These are phyloP conservation scores for Batillaria attramentaria DNA, from an alignment of 1,140 invertebrate genomes.

Conservation along the genomic window DNA sequence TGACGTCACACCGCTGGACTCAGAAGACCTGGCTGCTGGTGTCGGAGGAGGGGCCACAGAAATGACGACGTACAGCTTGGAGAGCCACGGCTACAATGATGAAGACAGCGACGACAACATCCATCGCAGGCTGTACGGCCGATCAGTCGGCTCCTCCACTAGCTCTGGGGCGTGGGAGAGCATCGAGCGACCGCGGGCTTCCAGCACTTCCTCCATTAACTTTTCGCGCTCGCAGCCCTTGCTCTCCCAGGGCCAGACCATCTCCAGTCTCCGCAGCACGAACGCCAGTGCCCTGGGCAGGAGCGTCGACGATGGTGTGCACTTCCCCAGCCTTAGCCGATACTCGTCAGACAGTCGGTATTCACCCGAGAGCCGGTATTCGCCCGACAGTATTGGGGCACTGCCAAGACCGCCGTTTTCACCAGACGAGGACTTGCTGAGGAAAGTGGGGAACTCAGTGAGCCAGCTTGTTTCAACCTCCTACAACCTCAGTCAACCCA, in stretches of 20 bases:
- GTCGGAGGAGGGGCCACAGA: conserved; percentile 35
- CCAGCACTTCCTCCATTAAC: background rate
- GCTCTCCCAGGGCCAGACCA: background rate
- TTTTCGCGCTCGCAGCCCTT: background rate
- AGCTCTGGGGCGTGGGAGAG: background rate
- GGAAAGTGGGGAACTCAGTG: conserved; percentile 54
- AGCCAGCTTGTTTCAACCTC: conserved; percentile 34
- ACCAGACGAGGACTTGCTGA: conserved; percentile 46
- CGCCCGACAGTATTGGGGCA: conserved; percentile 12
- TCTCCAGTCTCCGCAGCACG: too few relatives aligned
- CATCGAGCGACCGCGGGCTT: background rate
- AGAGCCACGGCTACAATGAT: conserved; percentile 22
- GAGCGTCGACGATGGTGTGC: background rate
- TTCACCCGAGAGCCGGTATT: too few relatives aligned
- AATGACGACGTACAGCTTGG: conserved; percentile 48
- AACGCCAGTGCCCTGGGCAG: background rate
- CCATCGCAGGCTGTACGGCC: background rate
- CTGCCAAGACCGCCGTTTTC: conserved; percentile 47
- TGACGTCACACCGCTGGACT: conserved; percentile 35
- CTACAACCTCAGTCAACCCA: conserved; percentile 25
- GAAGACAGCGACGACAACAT: conserved; percentile 38
- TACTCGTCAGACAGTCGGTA: background rate
- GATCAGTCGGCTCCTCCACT: too few relatives aligned
- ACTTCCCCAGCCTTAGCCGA: background rate
- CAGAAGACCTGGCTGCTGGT: background rate